Percentiles rank a stretch among this genome's conserved stretches.
These are phyloP conservation scores for Selenia dentaria DNA, from an alignment of 2,888 invertebrate genomes.

Conservation along the genomic window DNA sequence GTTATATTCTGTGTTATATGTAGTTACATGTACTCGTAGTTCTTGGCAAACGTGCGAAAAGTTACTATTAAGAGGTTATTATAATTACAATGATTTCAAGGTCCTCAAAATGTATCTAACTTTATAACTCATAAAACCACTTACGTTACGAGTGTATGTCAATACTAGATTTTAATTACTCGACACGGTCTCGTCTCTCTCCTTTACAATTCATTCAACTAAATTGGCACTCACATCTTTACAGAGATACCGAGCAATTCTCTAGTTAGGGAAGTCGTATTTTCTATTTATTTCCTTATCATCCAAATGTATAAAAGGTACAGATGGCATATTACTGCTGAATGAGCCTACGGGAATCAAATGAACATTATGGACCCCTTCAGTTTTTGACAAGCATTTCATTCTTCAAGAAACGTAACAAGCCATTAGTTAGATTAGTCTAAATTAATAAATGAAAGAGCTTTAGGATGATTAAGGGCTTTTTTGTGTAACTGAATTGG, in stretches of 20 bases:
- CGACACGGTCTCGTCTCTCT: slow-evolving; percentile 36
- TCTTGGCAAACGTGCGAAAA: no score
- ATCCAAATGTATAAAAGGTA: slow-evolving; percentile 37
- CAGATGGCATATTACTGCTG: slow-evolving; percentile 37
- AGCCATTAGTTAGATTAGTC: slow-evolving; percentile 10
- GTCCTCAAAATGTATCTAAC: no score
- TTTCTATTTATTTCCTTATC: slow-evolving; percentile 46
- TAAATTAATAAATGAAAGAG: slow-evolving; percentile 1
- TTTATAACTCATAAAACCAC: no score
- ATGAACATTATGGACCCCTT: slow-evolving; percentile 13
- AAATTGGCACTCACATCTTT: slow-evolving; percentile 57
- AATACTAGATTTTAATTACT: slow-evolving; percentile 8
- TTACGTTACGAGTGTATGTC: no score
- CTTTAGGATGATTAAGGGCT: neutral
- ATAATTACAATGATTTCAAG: no score
- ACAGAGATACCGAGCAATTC: slow-evolving; percentile 38
- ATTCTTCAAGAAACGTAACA: slow-evolving; percentile 1
- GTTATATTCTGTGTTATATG: no score
- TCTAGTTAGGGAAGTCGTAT: slow-evolving; percentile 40
- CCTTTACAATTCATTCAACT: slow-evolving; percentile 49
- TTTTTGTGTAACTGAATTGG: slow-evolving; percentile 11
- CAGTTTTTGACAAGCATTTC: slow-evolving; percentile 3
- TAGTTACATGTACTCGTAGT: no score
- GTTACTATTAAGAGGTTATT: no score
- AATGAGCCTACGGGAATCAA: slow-evolving; percentile 27